A percentile compares a stretch with the other conserved stretches of the same genome.
Evolutionary conservation across 2,797 vertebrate genomes (phyloP).

Genomic region (Tadarida brasiliensis): DNA sequence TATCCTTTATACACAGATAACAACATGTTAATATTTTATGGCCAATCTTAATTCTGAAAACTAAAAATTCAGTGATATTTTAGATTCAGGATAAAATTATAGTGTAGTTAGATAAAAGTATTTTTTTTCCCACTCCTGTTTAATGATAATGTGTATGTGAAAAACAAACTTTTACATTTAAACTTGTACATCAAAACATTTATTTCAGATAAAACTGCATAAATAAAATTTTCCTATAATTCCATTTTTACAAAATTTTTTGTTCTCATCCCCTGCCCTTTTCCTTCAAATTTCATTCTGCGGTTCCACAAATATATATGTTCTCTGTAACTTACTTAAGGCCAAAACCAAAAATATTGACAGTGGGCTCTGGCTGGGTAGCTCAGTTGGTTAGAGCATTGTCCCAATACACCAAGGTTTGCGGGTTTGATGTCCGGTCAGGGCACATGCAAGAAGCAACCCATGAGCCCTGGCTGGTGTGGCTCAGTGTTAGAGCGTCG

Average conservation of each 20-base stretch:
- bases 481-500: too few relatives aligned
- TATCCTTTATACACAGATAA: not conserved
- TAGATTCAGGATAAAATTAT: not conserved
- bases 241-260: not conserved
- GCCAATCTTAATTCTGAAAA: conserved; percentile 43
- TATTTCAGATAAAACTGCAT: not conserved
- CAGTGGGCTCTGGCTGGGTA: not conserved
- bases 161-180: not conserved
- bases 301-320: not conserved
- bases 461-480: not conserved
- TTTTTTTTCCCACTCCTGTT: not conserved
- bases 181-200: not conserved
- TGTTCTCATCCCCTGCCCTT: not conserved
- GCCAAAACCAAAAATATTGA: not conserved
- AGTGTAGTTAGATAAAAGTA: not conserved
- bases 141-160: not conserved
- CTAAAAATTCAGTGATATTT: conserved; percentile 15
- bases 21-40: conserved; percentile 27
- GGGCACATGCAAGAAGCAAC: not conserved
- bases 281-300: not conserved
- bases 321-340: not conserved
- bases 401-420: not conserved
- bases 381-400: not conserved
- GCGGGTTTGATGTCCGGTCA: not conserved
- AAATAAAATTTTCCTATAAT: not conserved